These are phyloP conservation scores for Halictus rubicundus DNA, from an alignment of 1,140 invertebrate species.

Conservation along the genomic window DNA sequence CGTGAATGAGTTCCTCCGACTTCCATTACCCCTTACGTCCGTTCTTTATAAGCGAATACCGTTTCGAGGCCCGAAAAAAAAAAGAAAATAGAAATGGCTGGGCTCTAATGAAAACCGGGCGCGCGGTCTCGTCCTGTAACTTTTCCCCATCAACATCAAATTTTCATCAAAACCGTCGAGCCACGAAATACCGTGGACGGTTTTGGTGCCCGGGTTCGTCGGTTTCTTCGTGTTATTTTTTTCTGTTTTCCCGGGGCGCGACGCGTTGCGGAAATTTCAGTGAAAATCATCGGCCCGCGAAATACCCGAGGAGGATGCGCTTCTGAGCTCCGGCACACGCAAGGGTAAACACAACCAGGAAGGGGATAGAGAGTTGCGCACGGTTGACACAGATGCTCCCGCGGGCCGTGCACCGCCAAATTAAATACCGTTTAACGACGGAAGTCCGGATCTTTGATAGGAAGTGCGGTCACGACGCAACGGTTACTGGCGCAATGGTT, in stretches of 20 bases:
- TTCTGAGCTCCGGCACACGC: not conserved
- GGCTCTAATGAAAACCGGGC: slow-evolving; percentile 1
- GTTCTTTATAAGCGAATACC: not conserved
- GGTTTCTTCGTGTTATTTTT: not conserved
- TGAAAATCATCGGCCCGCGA: slow-evolving; percentile 18
- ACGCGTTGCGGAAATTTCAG: not conserved
- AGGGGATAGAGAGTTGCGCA: not conserved
- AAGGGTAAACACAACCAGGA: slow-evolving; percentile 1
- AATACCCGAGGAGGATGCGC: not conserved
- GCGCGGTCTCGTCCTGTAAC: not conserved
- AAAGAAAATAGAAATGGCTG: too few species aligned
- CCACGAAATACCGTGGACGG: slow-evolving; percentile 1
- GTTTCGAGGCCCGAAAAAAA: not conserved
- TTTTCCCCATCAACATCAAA: not conserved
- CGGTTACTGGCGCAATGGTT: slow-evolving; percentile 58
- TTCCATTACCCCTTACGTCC: not conserved
- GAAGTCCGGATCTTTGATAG: slow-evolving; percentile 59
- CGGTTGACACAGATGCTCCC: slow-evolving; percentile 28
- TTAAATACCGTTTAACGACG: slow-evolving; percentile 58
- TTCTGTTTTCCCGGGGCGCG: not conserved
- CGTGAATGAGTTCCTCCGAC: not conserved
- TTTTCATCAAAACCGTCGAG: slow-evolving; percentile 13
- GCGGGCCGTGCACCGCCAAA: slow-evolving; percentile 29
- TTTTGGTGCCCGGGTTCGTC: not conserved
- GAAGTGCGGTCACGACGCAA: slow-evolving; percentile 48